Conservation (phyloP, 2,888 invertebrate species). For the Andricus curvator region DNA sequence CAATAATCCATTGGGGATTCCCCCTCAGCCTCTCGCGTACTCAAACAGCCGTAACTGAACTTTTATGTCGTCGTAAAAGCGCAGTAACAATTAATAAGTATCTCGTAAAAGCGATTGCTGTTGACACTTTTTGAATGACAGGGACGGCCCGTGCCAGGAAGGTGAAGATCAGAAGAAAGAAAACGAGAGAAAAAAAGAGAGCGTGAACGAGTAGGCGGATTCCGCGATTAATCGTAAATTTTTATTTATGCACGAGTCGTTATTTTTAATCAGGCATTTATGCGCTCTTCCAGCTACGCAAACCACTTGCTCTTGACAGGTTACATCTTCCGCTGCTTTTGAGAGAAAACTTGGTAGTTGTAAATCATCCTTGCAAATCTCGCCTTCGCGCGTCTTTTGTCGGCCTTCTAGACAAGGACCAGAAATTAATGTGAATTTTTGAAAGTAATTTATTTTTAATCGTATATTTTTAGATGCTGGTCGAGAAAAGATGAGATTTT, state of each 20-base stretch:
- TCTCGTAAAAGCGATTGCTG: slow-evolving; percentile 82
- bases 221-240: slow-evolving; percentile 74
- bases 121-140: slow-evolving; percentile 80
- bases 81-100: slow-evolving; percentile 82
- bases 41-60: slow-evolving; percentile 76
- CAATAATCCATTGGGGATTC: slow-evolving; percentile 74
- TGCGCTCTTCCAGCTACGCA: slow-evolving; percentile 52
- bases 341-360: slow-evolving; percentile 34
- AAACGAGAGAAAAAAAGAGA: slow-evolving; percentile 35
- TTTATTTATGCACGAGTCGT: slow-evolving; percentile 72
- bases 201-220: slow-evolving; percentile 43
- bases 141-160: slow-evolving; percentile 64
- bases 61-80: slow-evolving; percentile 81
- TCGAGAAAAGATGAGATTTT: not conserved
- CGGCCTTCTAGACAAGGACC: not conserved
- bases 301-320: slow-evolving; percentile 45
- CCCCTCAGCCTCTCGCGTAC: slow-evolving; percentile 62
- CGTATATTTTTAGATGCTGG: not conserved
- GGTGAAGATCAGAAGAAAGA: slow-evolving; percentile 46
- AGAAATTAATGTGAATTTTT: not conserved
- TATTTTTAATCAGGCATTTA: slow-evolving; percentile 76
- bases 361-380: slow-evolving; percentile 50
- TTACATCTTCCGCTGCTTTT: slow-evolving; percentile 44
- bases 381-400: slow-evolving; percentile 27
- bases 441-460: not conserved